Evolutionary conservation across 2,113 vertebrate genomes (phyloP).

Genomic region (Pantherophis guttatus): DNA sequence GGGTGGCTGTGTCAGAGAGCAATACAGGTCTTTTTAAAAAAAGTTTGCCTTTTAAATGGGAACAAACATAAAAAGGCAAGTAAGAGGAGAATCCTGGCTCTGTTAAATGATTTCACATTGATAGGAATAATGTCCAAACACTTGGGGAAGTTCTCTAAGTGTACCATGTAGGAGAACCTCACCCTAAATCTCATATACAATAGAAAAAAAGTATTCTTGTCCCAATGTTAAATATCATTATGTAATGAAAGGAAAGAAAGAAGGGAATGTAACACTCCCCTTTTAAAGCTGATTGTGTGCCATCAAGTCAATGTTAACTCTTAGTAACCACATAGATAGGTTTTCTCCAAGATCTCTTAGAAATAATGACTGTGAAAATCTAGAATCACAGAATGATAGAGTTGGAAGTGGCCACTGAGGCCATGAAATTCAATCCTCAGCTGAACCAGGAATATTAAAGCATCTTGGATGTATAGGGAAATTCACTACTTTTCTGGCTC

Average conservation of each 20-base stretch:
- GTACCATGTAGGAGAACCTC: not conserved
- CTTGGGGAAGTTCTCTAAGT: not conserved
- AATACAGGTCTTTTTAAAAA: not conserved
- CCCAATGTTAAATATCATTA: not conserved
- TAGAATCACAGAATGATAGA: not conserved
- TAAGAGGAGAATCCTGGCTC: not conserved
- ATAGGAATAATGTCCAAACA: too few relatives aligned
- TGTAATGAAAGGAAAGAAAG: not conserved
- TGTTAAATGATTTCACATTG: not conserved
- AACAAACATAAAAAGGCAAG: not conserved
- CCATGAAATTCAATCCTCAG: not conserved
- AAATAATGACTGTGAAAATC: not conserved
- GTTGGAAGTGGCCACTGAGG: not conserved
- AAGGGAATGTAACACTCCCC: not conserved
- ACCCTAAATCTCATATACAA: not conserved
- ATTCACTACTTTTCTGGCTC: not conserved
- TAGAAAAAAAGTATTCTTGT: not conserved
- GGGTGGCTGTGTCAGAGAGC: not conserved
- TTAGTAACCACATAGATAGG: not conserved
- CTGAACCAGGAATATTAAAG: not conserved
- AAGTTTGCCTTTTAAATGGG: not conserved
- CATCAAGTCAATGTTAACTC: not conserved
- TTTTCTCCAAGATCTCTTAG: not conserved
- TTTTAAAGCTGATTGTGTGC: not conserved
- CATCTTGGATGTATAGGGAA: not conserved